Conservation (phyloP, 2,888 invertebrate species). For the Biston stratarius region DNA sequence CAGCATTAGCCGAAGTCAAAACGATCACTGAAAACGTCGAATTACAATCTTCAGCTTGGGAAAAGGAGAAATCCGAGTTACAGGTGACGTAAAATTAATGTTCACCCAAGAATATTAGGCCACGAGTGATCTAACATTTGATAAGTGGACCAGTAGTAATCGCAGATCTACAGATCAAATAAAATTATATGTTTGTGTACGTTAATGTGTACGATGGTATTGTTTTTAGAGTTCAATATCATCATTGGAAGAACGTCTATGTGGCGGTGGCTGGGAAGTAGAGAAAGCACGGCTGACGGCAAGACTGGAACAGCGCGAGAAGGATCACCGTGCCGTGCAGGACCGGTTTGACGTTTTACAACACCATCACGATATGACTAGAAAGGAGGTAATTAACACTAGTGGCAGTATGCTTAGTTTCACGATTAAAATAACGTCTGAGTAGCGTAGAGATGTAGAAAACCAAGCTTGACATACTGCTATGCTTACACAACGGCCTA, state of each 20-base stretch:
- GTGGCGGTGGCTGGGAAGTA: conserved; percentile 87
- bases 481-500: no score
- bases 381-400: conserved; percentile 68
- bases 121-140: background rate
- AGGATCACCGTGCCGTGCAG: conserved; percentile 90
- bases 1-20: conserved; percentile 88
- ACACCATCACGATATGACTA: conserved; percentile 91
- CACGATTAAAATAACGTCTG: no score
- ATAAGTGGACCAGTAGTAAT: background rate
- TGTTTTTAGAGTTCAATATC: conserved; percentile 70
- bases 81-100: conserved; percentile 81
- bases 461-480: no score
- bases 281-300: conserved; percentile 90
- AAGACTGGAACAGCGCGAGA: conserved; percentile 90
- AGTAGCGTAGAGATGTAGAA: no score
- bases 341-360: conserved; percentile 91
- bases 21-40: conserved; percentile 88
- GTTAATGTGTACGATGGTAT: background rate
- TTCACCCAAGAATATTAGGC: background rate
- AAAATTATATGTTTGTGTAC: background rate
- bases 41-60: conserved; percentile 89
- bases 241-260: conserved; percentile 79
- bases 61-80: conserved; percentile 89
- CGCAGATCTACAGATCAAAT: background rate
- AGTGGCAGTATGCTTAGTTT: background rate